These are phyloP conservation scores for Holocentrus rufus DNA, from an alignment of 2,797 vertebrate genomes.

Conservation along the genomic window DNA sequence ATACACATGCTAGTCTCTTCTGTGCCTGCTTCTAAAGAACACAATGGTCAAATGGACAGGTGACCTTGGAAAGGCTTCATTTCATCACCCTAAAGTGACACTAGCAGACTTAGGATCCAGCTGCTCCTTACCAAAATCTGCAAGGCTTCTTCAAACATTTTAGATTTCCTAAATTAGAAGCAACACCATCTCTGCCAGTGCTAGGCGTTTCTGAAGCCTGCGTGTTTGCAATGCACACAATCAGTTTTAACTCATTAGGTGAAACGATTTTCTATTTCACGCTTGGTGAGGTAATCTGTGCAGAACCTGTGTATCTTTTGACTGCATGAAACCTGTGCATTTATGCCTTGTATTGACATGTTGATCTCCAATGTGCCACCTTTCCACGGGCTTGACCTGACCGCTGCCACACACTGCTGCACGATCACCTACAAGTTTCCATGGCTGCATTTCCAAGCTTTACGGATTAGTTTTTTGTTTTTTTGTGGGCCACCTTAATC, in stretches of 20 bases:
- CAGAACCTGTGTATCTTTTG: conserved; percentile 13
- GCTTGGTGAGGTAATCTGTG: conserved; percentile 16
- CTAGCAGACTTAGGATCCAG: neutral
- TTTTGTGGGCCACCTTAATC: conserved; percentile 51
- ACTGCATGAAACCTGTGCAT: neutral
- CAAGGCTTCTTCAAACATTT: neutral
- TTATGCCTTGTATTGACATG: neutral
- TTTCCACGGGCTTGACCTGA: conserved; percentile 39
- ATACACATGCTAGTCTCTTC: neutral
- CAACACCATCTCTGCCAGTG: conserved; percentile 14
- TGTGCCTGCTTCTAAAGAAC: conserved; percentile 14
- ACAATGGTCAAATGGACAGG: conserved; percentile 22
- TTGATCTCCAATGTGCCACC: conserved; percentile 11
- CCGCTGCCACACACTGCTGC: conserved; percentile 26
- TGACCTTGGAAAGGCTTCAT: conserved; percentile 30
- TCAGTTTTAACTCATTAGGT: neutral
- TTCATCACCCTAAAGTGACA: neutral
- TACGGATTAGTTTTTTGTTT: conserved; percentile 40
- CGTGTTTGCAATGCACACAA: too few species aligned
- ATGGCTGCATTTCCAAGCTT: conserved; percentile 51
- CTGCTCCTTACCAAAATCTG: neutral
- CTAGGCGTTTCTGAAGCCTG: neutral
- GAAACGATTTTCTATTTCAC: neutral
- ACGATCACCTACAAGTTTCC: conserved; percentile 31
- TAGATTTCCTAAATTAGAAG: neutral